Conservation (phyloP, 2,797 vertebrate genomes). For the Botia kubotai region DNA sequence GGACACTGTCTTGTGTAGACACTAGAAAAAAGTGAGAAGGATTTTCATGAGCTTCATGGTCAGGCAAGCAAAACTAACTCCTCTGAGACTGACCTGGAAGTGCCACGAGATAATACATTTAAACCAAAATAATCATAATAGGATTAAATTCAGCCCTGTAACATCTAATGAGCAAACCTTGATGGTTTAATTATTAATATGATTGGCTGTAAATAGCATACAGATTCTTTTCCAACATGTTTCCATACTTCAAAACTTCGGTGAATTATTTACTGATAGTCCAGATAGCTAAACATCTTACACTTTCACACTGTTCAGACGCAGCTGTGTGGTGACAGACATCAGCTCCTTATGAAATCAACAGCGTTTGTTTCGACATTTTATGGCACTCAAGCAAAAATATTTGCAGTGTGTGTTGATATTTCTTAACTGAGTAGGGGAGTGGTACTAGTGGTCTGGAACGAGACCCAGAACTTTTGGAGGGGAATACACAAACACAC, state of each 20-base stretch:
- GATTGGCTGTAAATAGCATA: constrained; percentile 6
- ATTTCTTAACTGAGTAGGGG: constrained; percentile 78
- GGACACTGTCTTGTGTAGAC: constrained; percentile 30
- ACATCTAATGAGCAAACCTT: background rate
- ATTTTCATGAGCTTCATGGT: background rate
- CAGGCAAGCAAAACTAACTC: background rate
- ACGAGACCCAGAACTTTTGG: constrained; percentile 70
- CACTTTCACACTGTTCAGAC: background rate
- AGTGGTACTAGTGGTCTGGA: constrained; percentile 74
- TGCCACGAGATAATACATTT: background rate
- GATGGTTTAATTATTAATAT: constrained; percentile 36
- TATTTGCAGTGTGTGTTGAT: constrained; percentile 64
- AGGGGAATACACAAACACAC: constrained; percentile 59
- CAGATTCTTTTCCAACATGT: background rate
- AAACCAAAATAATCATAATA: background rate
- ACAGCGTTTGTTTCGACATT: background rate
- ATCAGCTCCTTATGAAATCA: background rate
- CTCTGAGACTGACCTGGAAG: background rate
- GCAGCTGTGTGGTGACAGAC: background rate
- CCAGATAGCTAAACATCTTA: background rate
- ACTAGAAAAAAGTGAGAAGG: constrained; percentile 1
- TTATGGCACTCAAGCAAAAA: background rate
- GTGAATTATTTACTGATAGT: background rate
- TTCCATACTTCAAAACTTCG: background rate
- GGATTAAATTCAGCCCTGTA: too few species aligned